These are phyloP conservation scores for Zaprionus vittiger DNA, from an alignment of 1,140 invertebrate species.

Conservation along the genomic window DNA sequence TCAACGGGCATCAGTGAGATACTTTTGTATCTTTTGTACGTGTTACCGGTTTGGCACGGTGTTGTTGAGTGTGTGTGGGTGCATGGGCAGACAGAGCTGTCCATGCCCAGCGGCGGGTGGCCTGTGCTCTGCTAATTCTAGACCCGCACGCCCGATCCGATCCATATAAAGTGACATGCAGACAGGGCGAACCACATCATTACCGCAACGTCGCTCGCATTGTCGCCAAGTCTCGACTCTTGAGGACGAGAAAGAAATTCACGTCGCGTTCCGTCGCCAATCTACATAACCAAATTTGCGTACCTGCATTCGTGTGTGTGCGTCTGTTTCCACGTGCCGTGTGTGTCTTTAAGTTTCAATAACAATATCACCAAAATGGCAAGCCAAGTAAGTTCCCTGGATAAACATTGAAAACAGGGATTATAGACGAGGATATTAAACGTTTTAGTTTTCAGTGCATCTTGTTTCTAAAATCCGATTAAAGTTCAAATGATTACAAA, in stretches of 20 bases:
- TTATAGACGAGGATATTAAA: neutral
- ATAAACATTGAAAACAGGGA: neutral
- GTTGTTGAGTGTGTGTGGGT: slow-evolving; percentile 14
- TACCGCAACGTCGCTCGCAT: slow-evolving; percentile 54
- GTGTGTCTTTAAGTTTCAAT: slow-evolving; percentile 28
- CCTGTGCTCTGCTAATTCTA: slow-evolving; percentile 57
- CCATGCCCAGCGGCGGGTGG: slow-evolving; percentile 14
- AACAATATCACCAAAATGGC: slow-evolving; percentile 59
- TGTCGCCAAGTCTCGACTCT: slow-evolving; percentile 47
- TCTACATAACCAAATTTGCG: slow-evolving; percentile 20
- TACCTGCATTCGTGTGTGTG: slow-evolving; percentile 25
- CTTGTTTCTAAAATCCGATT: neutral
- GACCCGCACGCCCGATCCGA: slow-evolving; percentile 31
- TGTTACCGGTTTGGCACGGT: slow-evolving; percentile 65
- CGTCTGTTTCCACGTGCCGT: slow-evolving; percentile 17
- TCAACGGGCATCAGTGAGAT: slow-evolving; percentile 62
- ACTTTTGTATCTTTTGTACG: slow-evolving; percentile 57
- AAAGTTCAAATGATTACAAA: no score
- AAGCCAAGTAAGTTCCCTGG: slow-evolving; percentile 72
- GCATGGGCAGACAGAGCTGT: slow-evolving; percentile 34
- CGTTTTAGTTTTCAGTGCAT: neutral
- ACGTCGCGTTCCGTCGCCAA: slow-evolving; percentile 29
- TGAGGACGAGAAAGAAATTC: slow-evolving; percentile 24
- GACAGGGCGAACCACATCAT: slow-evolving; percentile 63
- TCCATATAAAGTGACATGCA: slow-evolving; percentile 69